Base-by-base conservation (phyloP, 2,888 invertebrate genomes). In the Gymnocheta viridis region DNA sequence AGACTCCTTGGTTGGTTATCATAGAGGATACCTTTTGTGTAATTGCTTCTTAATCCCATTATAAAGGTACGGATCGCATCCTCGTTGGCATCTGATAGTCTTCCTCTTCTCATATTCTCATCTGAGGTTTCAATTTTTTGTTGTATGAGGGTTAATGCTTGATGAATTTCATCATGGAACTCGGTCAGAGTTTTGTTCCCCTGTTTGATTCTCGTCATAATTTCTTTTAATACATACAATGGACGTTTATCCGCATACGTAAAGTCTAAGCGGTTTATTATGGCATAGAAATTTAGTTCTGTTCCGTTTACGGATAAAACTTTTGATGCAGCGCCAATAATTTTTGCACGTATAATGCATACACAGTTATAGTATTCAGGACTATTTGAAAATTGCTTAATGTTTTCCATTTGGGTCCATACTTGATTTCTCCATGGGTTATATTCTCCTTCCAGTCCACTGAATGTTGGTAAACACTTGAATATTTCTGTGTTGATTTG, bases 311-410 rank as follows among this genome's bases (percentile, higher is more conserved):
- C 54, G 7, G n/a, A 44, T 17, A 17, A 6, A 44, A 44, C 6
- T 17, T 44, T 44, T 44, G n/a, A 44, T 44, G 44, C 44, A n/a
- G n/a, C 54, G 7, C 54, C 17, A 54, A 54, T 54, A 29, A 54
- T 54, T 54, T 54, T 24, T 54, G n/a, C 14, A 27, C 54, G 54
- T 3, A 54, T 17, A 5, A 54, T 29, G 54, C 27, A 54, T 54
- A n/a, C 54, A 29, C 54, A 54, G 12, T 29, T 54, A 9, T 51
- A 51, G 12, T 51, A 51, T 51, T 27, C 14, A 5, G 51, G 27
- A 14, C 51, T 24, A 6, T 49, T 10, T 12, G n/a, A 5, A 49
- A 44, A 44, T 44, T 17, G n/a, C 17, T 44, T 44, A 17, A 44
- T 44, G 7, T 44, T 44, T 17, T 44, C 24, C 51, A 51, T 51